These are phyloP conservation scores for Palythoa heliodiscus DNA, from an alignment of 92 coral and sea anemone genomes.

Conservation along the genomic window DNA sequence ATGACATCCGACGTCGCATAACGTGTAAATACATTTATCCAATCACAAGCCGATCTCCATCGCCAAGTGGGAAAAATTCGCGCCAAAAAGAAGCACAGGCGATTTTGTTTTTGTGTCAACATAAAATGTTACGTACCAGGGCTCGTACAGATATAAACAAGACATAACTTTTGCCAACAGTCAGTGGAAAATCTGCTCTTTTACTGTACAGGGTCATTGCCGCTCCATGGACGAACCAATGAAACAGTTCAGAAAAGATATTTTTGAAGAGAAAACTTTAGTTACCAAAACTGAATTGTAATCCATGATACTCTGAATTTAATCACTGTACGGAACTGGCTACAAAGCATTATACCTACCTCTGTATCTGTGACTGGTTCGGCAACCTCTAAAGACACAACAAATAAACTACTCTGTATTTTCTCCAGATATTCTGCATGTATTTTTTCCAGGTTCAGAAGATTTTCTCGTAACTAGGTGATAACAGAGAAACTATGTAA, in stretches of 20 bases:
- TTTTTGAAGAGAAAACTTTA: background rate
- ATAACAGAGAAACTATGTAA: background rate
- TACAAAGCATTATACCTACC: conserved; percentile 45
- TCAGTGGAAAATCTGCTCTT: too few species aligned
- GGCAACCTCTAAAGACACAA: conserved; percentile 74
- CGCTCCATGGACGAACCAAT: too few species aligned
- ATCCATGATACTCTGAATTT: background rate
- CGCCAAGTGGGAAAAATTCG: background rate
- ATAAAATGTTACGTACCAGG: too few species aligned
- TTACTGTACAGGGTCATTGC: too few species aligned
- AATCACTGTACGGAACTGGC: background rate
- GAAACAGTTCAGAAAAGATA: too few species aligned
- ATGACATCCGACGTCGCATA: background rate
- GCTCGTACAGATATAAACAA: too few species aligned
- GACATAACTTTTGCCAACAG: too few species aligned
- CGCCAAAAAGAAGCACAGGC: too few species aligned
- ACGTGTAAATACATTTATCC: background rate
- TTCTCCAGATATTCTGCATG: conserved; percentile 67
- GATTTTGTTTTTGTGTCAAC: too few species aligned
- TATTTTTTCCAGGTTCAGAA: conserved; percentile 58
- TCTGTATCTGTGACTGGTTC: conserved; percentile 61
- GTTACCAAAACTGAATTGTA: background rate
- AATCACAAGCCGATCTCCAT: background rate
- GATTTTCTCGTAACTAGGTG: conserved; percentile 72
- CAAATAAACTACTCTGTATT: conserved; percentile 82